Evolutionary conservation across 2,888 invertebrate genomes (phyloP), one percentile per base, ranked within the genome.

Genomic region (Leucoma salicis): DNA sequence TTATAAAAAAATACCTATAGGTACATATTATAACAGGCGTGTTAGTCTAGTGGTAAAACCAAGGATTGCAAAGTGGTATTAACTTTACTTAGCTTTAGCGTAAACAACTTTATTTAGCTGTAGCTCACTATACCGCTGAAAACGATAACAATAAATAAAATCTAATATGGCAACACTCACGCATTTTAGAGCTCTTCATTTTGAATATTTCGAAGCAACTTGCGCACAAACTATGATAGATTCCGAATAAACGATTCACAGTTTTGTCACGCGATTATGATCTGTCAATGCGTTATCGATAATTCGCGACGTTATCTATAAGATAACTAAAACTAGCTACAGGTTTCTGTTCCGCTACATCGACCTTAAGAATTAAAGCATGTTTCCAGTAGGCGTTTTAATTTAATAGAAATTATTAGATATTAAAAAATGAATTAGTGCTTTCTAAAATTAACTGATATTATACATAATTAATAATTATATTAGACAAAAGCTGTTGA

Each of bases 271-370:
- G n/a, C 36, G 42, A 54, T 49, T 35, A 46, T 42, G 51, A 52
- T 44, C 59, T 45, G 41, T 59, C 57, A 42, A 25, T 34, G 10
- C 14, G 35, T 34, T 54, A 60, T 57, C 53, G 14, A 28, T 35
- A 36, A 48, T 53, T 56, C 50, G 39, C 21, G 12, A 25, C 36
- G 31, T 40, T 57, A 59, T 59, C 59, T 39, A 31, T 31, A 40
- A 57, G 61, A 61, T 60, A 61, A 55, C 61, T 61, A 38, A 33
- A 48, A 13, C 42, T 35, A 40, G 18, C 44, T 39, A 14, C 35
- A 32, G 37, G 28, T 21, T 42, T 49, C 38, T 42, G 41, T 59
- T 53, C 52, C 35, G 33, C 32, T 25, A 16, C 41, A 8, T 35
- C 41, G 14, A 49, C 38, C 39, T 46, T 44, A 44, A 29, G 31